Evolutionary conservation across 2,113 vertebrate genomes (phyloP).

Genomic region (Lutjanus erythropterus): DNA sequence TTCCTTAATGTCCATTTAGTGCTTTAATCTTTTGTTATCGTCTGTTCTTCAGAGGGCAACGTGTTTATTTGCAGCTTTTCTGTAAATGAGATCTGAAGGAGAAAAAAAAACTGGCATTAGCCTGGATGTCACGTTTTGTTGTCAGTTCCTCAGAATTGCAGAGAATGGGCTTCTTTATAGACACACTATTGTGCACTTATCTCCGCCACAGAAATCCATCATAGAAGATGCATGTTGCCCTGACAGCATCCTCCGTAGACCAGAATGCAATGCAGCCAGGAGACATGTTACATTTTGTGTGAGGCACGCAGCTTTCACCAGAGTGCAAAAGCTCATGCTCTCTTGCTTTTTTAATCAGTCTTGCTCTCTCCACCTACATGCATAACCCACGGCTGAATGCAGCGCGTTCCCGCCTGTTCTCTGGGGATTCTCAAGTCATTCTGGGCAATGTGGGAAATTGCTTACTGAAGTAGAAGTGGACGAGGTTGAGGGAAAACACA

Average conservation of each 20-base stretch:
- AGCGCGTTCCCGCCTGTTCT: slow-evolving; percentile 39
- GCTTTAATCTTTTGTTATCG: background rate
- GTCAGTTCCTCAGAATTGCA: background rate
- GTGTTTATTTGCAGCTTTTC: background rate
- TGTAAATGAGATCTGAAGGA: too few species aligned
- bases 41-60: background rate
- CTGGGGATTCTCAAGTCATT: slow-evolving; percentile 43
- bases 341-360: slow-evolving; percentile 41
- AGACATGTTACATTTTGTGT: slow-evolving; percentile 37
- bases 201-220: slow-evolving; percentile 16
- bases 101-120: background rate
- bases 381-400: slow-evolving; percentile 57
- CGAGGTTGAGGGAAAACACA: slow-evolving; percentile 37
- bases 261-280: slow-evolving; percentile 29
- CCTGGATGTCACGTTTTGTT: background rate
- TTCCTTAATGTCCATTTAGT: background rate
- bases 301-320: slow-evolving; percentile 8
- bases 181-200: background rate
- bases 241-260: slow-evolving; percentile 29
- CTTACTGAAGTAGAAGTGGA: slow-evolving; percentile 55
- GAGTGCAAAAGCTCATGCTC: slow-evolving; percentile 32
- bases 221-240: background rate
- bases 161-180: background rate
- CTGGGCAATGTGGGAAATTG: slow-evolving; percentile 59
- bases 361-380: slow-evolving; percentile 54